Base-by-base conservation (phyloP, 2,113 vertebrate genomes). In the Anarrhichthys ocellatus region DNA sequence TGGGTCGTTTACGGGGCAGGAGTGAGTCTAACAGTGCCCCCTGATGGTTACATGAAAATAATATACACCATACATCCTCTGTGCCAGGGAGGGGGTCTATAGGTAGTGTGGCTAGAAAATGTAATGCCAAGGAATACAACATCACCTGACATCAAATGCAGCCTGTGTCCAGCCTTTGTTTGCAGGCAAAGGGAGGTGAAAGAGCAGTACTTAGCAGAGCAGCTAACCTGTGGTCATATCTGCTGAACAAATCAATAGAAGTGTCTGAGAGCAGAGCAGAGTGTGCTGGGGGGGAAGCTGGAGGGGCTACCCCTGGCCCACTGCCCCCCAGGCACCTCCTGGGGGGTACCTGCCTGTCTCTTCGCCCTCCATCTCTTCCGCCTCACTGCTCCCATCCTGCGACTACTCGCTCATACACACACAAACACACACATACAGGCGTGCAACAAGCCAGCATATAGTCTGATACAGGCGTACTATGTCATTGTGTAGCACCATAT, bases 211-310 rank as follows among this genome's bases (percentile, higher is more conserved):
- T 96, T 96, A 97, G 95, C 94, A 95, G 95, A 95, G 94, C 93
- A 93, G 93, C 94, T 94, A 96, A 95, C 92, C 93, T 90, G 92
- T 92, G 83, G 90, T 94, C 95, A 96, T 94, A 96, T 95, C 94
- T 96, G 94, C 95, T 92, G 94, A 86, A 92, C 95, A 94, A 95
- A 98, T 99, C 97, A 96, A 98, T 98, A 96, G 89, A 93, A 95
- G 91, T 89, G 96, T 97, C 96, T 96, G 95, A 97, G 96, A 97
- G 96, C 94, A 93, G 79, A 90, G 56, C 58, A 86, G 82, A 89
- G 88, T 90, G 67, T 74, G 88, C 92, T 87, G 84, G 2, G 67
- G 89, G 92, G 89, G 73, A 27, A 72, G 86, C 54, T 87, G 77
- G 82, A 84, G 93, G 95, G 84, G 92, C 93, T 95, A 95, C 95